Conservation (phyloP, 2,113 vertebrate genomes). For the Alethe diademata region DNA sequence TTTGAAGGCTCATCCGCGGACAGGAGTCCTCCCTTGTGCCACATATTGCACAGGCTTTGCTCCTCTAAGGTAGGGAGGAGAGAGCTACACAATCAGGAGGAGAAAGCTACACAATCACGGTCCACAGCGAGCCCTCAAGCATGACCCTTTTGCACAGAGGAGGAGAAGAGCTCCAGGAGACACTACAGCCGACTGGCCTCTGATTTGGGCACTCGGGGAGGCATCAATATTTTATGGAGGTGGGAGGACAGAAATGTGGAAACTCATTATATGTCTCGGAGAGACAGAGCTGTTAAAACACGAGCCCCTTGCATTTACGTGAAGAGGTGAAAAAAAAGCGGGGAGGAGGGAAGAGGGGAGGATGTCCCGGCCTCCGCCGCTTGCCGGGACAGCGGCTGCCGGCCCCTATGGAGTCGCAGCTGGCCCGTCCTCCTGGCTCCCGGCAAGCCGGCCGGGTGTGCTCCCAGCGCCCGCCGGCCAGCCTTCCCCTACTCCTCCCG, state of each 20-base stretch:
- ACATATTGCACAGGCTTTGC: fast-evolving
- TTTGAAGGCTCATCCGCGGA: neutral
- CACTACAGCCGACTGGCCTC: neutral
- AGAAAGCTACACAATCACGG: too few species aligned
- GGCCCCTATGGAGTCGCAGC: neutral
- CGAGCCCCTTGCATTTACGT: neutral
- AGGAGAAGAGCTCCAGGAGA: neutral
- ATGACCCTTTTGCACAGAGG: neutral
- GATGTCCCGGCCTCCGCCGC: neutral
- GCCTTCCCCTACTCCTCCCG: too few species aligned
- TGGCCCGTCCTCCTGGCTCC: neutral
- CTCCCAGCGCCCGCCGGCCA: neutral
- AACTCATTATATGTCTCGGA: neutral
- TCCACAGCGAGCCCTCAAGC: neutral
- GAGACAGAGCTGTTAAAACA: neutral
- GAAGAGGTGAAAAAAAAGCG: neutral
- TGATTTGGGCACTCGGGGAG: neutral
- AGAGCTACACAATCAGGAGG: too few species aligned
- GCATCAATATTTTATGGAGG: neutral
- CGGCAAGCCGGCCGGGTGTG: neutral
- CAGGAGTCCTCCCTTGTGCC: neutral
- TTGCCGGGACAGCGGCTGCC: neutral
- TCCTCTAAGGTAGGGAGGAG: neutral
- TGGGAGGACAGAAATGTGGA: neutral
- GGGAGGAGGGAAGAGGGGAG: neutral